A percentile compares a stretch with the other conserved stretches of the same genome.
These are phyloP conservation scores for Bombus vancouverensis DNA, from an alignment of 1,140 invertebrate species.

Conservation along the genomic window DNA sequence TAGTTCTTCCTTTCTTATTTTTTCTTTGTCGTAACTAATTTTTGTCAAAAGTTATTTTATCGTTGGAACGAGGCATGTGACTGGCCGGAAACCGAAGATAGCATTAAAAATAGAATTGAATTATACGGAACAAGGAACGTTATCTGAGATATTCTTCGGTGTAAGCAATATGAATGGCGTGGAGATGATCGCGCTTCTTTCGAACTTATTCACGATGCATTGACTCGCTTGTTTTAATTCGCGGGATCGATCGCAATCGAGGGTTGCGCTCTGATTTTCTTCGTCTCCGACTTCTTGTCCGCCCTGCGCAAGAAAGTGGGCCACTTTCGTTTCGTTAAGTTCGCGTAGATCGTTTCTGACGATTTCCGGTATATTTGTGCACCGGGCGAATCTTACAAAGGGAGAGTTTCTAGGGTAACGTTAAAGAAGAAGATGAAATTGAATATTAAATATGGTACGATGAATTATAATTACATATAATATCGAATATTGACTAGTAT, in stretches of 20 bases:
- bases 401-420: background rate
- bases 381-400: background rate
- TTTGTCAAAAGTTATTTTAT: background rate
- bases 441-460: background rate
- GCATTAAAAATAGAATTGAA: conserved; percentile 32
- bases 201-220: conserved; percentile 12
- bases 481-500: too few species aligned
- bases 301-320: background rate
- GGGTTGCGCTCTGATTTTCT: background rate
- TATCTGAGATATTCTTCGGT: background rate
- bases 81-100: conserved; percentile 49
- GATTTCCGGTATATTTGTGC: background rate
- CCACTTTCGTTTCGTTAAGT: background rate
- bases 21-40: background rate
- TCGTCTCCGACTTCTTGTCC: too few species aligned
- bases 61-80: background rate
- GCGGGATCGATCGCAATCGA: background rate
- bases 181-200: conserved; percentile 11
- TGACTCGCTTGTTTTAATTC: conserved; percentile 38
- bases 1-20: background rate
- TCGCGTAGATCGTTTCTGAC: background rate
- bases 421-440: background rate
- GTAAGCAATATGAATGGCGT: conserved; percentile 29
- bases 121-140: conserved; percentile 29
- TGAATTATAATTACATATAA: too few species aligned